Evolutionary conservation across 2,888 invertebrate genomes (phyloP).

Genomic region (Nasonia oneida): DNA sequence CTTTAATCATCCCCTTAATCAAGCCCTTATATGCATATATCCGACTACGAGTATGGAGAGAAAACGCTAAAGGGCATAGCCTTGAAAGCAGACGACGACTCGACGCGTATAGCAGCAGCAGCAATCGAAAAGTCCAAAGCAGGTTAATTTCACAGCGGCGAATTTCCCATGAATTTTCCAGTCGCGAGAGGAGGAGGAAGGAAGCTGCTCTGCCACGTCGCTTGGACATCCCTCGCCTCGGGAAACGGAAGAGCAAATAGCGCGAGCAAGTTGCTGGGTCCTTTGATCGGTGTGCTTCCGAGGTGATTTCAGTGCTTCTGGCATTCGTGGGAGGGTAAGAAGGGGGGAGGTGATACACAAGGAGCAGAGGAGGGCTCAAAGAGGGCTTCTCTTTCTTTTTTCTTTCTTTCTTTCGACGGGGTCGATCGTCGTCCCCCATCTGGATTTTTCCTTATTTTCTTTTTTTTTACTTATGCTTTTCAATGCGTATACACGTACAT

Average conservation of each 20-base stretch:
- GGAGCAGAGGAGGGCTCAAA: constrained; percentile 74
- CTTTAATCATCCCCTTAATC: background rate
- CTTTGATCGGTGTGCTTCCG: constrained; percentile 72
- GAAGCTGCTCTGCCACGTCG: constrained; percentile 17
- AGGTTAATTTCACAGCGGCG: constrained; percentile 47
- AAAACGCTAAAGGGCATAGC: background rate
- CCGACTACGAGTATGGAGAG: background rate
- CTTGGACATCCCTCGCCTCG: constrained; percentile 57
- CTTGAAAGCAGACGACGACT: background rate
- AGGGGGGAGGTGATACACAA: constrained; percentile 75
- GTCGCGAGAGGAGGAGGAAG: background rate
- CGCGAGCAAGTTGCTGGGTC: constrained; percentile 54
- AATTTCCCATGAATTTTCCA: constrained; percentile 50
- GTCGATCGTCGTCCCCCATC: constrained; percentile 10
- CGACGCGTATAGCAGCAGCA: background rate
- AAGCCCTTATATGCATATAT: background rate
- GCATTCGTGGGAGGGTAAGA: constrained; percentile 78
- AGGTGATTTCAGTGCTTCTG: constrained; percentile 75
- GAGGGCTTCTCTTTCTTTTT: constrained; percentile 64
- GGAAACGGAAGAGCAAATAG: constrained; percentile 61
- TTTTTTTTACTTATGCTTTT: constrained; percentile 34
- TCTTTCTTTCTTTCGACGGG: constrained; percentile 23
- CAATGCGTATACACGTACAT: constrained; percentile 1
- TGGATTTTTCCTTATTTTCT: constrained; percentile 10
- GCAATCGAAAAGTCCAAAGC: constrained; percentile 48